These are phyloP conservation scores for Penaeus indicus DNA, from an alignment of 1,140 invertebrate species.

Conservation along the genomic window DNA sequence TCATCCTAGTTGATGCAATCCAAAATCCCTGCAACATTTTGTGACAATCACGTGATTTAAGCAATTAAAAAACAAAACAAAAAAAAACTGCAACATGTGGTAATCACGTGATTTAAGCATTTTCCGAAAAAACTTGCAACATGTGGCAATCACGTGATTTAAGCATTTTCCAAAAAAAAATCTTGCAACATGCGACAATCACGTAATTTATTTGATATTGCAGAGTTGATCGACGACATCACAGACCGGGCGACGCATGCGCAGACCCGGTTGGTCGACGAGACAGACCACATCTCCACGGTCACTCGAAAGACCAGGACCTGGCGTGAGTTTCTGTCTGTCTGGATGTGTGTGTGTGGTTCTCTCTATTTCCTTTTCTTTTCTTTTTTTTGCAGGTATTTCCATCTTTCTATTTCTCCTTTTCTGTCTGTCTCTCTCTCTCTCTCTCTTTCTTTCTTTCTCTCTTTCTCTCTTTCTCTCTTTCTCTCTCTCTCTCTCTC, in stretches of 20 bases:
- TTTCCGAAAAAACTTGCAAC: no score
- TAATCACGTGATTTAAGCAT: no score
- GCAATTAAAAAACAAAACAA: no score
- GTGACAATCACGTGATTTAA: no score
- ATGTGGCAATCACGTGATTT: no score
- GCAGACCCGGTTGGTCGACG: constrained; percentile 34
- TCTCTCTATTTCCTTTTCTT: neutral
- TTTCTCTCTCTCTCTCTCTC: no score
- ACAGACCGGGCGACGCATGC: constrained; percentile 37
- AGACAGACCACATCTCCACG: constrained; percentile 32
- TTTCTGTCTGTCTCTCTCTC: neutral
- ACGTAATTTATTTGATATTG: no score
- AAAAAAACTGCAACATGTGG: no score
- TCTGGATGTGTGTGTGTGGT: neutral
- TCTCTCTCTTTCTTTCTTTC: neutral
- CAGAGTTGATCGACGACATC: constrained; percentile 51
- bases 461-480: no score
- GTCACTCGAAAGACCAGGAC: constrained; percentile 37
- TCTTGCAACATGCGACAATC: neutral
- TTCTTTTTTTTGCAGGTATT: neutral
- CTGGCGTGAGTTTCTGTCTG: constrained; percentile 40
- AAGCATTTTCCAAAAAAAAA: neutral
- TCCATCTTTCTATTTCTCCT: neutral
- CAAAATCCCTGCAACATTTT: no score
- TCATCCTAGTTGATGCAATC: no score